Percentiles rank a stretch among this genome's conserved stretches.
Evolutionary conservation across 2,888 invertebrate genomes (phyloP).

Genomic region (Cephus rjabovi): DNA sequence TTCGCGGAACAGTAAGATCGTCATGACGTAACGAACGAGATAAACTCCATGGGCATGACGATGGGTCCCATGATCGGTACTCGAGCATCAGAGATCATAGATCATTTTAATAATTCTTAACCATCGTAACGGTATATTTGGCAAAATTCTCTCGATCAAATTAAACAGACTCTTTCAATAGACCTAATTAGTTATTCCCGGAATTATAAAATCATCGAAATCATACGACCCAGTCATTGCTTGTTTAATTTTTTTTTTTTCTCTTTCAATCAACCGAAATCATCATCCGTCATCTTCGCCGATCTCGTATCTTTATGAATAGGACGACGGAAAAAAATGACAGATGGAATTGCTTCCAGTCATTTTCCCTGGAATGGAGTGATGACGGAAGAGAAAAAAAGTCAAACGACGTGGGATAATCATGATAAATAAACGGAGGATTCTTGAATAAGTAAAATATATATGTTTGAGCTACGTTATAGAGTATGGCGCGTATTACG

Average conservation of each 20-base stretch:
- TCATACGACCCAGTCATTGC: background rate
- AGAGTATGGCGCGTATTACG: background rate
- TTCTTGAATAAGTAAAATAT: background rate
- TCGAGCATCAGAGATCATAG: background rate
- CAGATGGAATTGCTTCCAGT: background rate
- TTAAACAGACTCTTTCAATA: background rate
- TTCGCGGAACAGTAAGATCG: background rate
- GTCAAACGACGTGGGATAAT: background rate
- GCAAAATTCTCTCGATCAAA: background rate
- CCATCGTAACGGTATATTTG: background rate
- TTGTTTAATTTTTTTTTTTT: too few species aligned
- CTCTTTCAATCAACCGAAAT: too few species aligned
- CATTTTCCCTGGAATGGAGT: background rate
- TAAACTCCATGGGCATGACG: background rate
- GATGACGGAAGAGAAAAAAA: background rate
- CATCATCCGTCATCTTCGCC: too few species aligned
- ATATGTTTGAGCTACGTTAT: background rate
- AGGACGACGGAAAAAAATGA: background rate
- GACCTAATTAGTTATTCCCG: background rate
- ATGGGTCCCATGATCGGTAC: background rate
- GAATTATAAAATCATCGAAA: background rate
- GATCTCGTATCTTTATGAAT: background rate
- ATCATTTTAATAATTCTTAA: background rate
- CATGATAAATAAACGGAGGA: background rate
- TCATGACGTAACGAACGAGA: background rate